Evolutionary conservation across 2,113 vertebrate genomes (phyloP).

Genomic region (Pteruthius melanotis): DNA sequence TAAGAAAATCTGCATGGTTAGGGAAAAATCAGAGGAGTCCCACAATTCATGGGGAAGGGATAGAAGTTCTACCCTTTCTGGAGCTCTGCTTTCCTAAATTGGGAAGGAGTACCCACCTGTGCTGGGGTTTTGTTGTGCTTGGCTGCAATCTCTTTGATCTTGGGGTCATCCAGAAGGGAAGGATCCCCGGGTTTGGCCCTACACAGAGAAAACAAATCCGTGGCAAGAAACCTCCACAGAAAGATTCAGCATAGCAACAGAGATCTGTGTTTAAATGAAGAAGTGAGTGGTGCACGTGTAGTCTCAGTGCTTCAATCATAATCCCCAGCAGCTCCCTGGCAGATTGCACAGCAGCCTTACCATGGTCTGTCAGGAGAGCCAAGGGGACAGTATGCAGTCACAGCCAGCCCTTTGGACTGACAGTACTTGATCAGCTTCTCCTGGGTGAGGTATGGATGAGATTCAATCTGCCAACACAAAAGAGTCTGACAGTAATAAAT

Average conservation of each 20-base stretch:
- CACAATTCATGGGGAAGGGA: neutral
- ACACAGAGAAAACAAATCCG: neutral
- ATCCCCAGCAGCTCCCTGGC: neutral
- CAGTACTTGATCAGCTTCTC: slow-evolving; percentile 88
- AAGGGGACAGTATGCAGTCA: slow-evolving; percentile 92
- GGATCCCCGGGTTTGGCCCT: slow-evolving; percentile 79
- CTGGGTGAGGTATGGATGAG: slow-evolving; percentile 88
- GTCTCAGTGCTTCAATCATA: neutral
- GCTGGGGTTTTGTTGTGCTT: slow-evolving; percentile 84
- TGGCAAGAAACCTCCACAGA: neutral
- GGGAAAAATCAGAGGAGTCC: neutral
- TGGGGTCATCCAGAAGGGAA: slow-evolving; percentile 80
- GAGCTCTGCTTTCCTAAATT: neutral
- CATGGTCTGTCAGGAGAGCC: slow-evolving; percentile 89
- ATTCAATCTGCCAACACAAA: slow-evolving; percentile 81
- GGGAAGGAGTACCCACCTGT: slow-evolving; percentile 69
- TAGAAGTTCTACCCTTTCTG: neutral
- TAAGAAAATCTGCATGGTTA: neutral
- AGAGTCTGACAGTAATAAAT: neutral
- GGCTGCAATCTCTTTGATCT: slow-evolving; percentile 79
- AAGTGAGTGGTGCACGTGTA: neutral
- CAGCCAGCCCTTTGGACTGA: slow-evolving; percentile 82
- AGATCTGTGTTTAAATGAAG: neutral
- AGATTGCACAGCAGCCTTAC: slow-evolving; percentile 71
- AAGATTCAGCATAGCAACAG: neutral